phyloP scores from a whole-genome alignment of 2,113 vertebrate species.

The Corynorhinus townsendii region DNA sequence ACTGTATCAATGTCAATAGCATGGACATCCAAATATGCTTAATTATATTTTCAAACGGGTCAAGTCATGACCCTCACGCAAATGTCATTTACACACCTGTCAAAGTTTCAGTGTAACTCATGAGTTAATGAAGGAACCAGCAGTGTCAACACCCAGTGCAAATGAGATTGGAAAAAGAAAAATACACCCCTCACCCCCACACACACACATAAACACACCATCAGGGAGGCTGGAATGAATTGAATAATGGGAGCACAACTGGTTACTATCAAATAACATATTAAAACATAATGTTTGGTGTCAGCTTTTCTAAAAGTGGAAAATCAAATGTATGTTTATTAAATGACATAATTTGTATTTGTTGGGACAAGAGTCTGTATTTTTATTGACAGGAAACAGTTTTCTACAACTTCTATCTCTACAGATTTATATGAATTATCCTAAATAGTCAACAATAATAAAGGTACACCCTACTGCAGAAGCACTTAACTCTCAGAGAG shows the following conservation, averaged over 20 bases:
- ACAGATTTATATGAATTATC: neutral
- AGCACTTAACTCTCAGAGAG: neutral
- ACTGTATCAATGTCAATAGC: neutral
- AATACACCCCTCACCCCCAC: neutral
- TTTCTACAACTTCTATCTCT: neutral
- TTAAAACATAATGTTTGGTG: neutral
- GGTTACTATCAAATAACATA: neutral
- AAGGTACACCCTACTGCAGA: neutral
- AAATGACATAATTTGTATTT: neutral
- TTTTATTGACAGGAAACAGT: neutral
- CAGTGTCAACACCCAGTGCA: neutral
- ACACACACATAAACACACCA: neutral
- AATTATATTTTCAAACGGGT: neutral
- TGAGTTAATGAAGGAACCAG: neutral
- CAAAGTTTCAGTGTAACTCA: neutral
- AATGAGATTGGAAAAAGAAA: neutral
- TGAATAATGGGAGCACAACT: neutral
- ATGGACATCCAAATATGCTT: neutral
- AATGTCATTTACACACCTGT: neutral
- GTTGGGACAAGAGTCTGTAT: neutral
- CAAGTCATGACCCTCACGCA: neutral
- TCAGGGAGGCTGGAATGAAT: neutral
- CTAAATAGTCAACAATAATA: neutral
- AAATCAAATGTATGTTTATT: neutral
- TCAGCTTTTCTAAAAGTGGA: neutral